Evolutionary conservation across 2,888 invertebrate genomes (phyloP).

Genomic region (Strigamia maritima): DNA sequence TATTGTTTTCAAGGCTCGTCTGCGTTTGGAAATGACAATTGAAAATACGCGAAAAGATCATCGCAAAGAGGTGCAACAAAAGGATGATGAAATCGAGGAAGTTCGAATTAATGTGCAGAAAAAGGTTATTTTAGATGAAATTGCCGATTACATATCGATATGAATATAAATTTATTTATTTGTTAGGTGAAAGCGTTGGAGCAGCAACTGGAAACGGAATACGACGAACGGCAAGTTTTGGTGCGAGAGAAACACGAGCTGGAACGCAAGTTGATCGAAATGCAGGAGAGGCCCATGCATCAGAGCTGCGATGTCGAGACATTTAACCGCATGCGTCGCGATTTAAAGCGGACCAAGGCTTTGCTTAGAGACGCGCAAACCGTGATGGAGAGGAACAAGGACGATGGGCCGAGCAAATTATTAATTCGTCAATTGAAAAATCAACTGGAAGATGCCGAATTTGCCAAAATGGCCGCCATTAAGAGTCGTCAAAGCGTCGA

Average conservation of each 20-base stretch:
- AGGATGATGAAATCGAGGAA: conserved; percentile 92
- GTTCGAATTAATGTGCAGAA: conserved; percentile 84
- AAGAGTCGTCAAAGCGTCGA: conserved; percentile 84
- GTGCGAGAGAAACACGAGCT: conserved; percentile 86
- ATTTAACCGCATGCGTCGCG: conserved; percentile 64
- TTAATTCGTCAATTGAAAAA: conserved; percentile 73
- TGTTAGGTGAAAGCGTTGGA: conserved; percentile 68
- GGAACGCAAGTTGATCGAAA: conserved; percentile 75
- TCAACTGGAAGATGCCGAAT: conserved; percentile 87
- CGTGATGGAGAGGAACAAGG: conserved; percentile 82
- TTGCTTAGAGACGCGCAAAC: conserved; percentile 86
- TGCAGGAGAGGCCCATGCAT: conserved; percentile 63
- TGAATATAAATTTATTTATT: conserved; percentile 38
- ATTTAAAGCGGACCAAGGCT: conserved; percentile 84
- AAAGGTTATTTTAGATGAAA: conserved; percentile 61
- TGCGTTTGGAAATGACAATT: conserved; percentile 87
- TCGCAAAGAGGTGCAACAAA: conserved; percentile 79
- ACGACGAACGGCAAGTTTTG: conserved; percentile 81
- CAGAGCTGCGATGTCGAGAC: conserved; percentile 45
- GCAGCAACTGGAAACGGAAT: conserved; percentile 86
- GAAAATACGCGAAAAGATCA: conserved; percentile 90
- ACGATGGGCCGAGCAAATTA: conserved; percentile 76
- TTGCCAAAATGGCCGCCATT: conserved; percentile 74
- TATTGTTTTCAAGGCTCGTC: conserved; percentile 62
- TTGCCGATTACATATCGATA: neutral